These are phyloP conservation scores for Aricia artaxerxes DNA, from an alignment of 2,888 invertebrate genomes.

Conservation along the genomic window DNA sequence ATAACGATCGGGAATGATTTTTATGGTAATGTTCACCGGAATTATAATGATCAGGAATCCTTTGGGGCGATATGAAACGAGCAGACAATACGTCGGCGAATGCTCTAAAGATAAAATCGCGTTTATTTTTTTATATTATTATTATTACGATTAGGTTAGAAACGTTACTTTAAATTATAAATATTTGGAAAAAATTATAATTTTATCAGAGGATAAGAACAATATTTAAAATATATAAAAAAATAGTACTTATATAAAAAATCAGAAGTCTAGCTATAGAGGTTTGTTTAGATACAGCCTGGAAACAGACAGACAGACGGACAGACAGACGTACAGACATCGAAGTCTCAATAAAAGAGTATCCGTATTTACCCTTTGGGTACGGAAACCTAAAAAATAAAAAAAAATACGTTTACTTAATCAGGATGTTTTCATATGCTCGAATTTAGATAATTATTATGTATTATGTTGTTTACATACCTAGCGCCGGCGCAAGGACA, in stretches of 20 bases:
- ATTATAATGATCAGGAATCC: slow-evolving; percentile 77
- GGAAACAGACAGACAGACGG: too few relatives aligned
- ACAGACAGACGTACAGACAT: too few relatives aligned
- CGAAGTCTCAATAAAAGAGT: too few relatives aligned
- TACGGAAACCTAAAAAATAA: too few relatives aligned
- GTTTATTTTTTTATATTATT: slow-evolving; percentile 50
- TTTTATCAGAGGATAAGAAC: too few relatives aligned
- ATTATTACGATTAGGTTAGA: slow-evolving; percentile 33
- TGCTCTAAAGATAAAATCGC: slow-evolving; percentile 49
- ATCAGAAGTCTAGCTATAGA: too few relatives aligned
- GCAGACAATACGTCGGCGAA: slow-evolving; percentile 78
- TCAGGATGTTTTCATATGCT: background rate
- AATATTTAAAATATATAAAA: too few relatives aligned
- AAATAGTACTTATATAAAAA: too few relatives aligned
- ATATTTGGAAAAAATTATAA: background rate
- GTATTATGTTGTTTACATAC: background rate
- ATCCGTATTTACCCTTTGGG: too few relatives aligned
- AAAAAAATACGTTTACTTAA: too few relatives aligned
- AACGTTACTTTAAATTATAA: slow-evolving; percentile 3
- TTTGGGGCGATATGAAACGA: slow-evolving; percentile 74
- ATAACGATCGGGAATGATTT: slow-evolving; percentile 77
- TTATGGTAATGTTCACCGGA: slow-evolving; percentile 78
- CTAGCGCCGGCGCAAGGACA: slow-evolving; percentile 22
- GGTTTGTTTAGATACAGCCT: too few relatives aligned
- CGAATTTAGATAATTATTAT: background rate